Conservation (phyloP, 2,888 invertebrate species). For the Zhengitettix transpicula region DNA sequence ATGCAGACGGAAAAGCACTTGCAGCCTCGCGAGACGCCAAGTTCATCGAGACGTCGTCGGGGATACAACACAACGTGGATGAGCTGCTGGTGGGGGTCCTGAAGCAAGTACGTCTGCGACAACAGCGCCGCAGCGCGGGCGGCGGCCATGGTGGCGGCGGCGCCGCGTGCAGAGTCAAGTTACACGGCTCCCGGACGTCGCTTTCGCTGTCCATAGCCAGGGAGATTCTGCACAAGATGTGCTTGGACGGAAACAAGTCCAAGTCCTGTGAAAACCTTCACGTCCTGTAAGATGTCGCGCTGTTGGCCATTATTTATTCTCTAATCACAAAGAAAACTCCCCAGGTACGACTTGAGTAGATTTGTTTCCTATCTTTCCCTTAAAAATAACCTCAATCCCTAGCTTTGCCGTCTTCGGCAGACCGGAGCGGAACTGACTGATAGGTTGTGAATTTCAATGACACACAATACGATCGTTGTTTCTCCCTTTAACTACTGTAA, state of each 20-base stretch:
- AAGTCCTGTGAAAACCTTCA: slow-evolving; percentile 87
- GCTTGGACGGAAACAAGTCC: slow-evolving; percentile 64
- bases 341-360: too few relatives aligned
- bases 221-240: slow-evolving; percentile 69
- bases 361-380: too few relatives aligned
- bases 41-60: slow-evolving; percentile 92
- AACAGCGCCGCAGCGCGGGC: slow-evolving; percentile 56
- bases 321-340: too few relatives aligned
- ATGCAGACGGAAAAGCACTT: slow-evolving; percentile 79
- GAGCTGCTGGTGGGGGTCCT: slow-evolving; percentile 87
- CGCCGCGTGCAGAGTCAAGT: slow-evolving; percentile 20
- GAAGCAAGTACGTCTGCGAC: slow-evolving; percentile 60
- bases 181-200: slow-evolving; percentile 57
- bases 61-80: slow-evolving; percentile 94
- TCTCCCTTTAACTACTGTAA: too few relatives aligned
- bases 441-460: too few relatives aligned
- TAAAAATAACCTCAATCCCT: too few relatives aligned
- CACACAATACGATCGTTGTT: too few relatives aligned
- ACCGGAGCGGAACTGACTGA: too few relatives aligned
- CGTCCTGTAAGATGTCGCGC: slow-evolving; percentile 47
- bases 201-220: slow-evolving; percentile 65
- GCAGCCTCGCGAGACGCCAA: slow-evolving; percentile 91
- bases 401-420: too few relatives aligned
- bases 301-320: too few relatives aligned
- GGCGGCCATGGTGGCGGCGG: slow-evolving; percentile 28